Conservation (phyloP, 2,113 vertebrate genomes). For the Notothenia coriiceps region DNA sequence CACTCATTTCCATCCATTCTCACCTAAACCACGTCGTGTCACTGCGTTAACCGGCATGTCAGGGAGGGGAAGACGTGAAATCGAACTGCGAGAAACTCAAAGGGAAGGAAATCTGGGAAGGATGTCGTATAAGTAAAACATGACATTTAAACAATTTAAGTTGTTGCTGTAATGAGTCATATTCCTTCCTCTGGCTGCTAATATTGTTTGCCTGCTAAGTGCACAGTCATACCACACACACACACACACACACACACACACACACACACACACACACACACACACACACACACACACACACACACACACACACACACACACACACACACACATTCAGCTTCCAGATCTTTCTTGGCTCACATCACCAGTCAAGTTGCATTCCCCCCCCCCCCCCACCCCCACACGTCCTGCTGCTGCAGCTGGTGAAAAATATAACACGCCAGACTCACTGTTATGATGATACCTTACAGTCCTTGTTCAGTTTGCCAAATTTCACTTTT, state of each 20-base stretch:
- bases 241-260: background rate
- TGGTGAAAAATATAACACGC: constrained; percentile 63
- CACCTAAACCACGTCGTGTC: constrained; percentile 35
- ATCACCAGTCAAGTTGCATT: constrained; percentile 49
- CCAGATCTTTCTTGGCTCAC: constrained; percentile 71
- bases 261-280: background rate
- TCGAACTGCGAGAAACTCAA: constrained; percentile 32
- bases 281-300: constrained; percentile 42
- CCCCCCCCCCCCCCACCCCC: constrained; percentile 56
- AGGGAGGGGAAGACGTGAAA: constrained; percentile 39
- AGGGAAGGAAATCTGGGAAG: background rate
- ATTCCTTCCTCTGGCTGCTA: constrained; percentile 20
- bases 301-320: constrained; percentile 42
- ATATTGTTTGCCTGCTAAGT: constrained; percentile 36
- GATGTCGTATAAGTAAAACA: constrained; percentile 2
- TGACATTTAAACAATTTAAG: background rate
- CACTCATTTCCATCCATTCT: constrained; percentile 41
- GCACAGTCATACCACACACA: constrained; percentile 44
- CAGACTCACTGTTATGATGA: constrained; percentile 64
- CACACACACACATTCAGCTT: constrained; percentile 32
- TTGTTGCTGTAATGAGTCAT: constrained; percentile 18
- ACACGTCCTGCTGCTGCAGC: constrained; percentile 74
- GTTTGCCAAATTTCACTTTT: constrained; percentile 68
- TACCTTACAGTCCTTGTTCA: constrained; percentile 54
- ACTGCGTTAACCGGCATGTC: constrained; percentile 24